Evolutionary conservation across 2,797 vertebrate species (phyloP), one percentile per base, ranked within the genome.

Genomic region (Smutsia gigantea): DNA sequence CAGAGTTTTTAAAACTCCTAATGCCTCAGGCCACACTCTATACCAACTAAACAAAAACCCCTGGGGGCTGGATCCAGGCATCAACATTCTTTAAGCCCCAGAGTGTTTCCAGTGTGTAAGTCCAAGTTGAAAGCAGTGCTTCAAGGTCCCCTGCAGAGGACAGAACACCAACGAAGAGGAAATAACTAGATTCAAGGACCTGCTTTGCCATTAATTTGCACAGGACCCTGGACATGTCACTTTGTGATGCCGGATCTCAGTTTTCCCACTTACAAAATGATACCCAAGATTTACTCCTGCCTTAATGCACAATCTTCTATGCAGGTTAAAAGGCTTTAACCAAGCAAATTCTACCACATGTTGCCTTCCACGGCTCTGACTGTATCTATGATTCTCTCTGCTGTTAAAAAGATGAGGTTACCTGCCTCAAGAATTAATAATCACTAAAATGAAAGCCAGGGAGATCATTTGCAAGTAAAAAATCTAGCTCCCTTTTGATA

Each of bases 401-500:
- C 63, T 51, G 4, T 49, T 91, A 53, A 55, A 63, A 90, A 72
- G 64, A 77, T 5, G 19, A 0, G 5, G 46, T 87, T 49, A 11
- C 7, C 39, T 72, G 37, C 55, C 49, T 84, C 42, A 18, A 42
- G 7, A 31, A 88, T 66, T 31, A 90, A 87, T 78, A 64, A 34
- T 78, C n/a, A 77, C 34, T 49, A 79, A 96, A 66, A 77, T 17
- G 37, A 95, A 95, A 85, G 57, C 31, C 11, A 86, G 72, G 5
- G 29, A 84, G 29, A 63, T 51, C 29, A 84, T 84, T 93, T 90
- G 21, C 34, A 86, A 82, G 14, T 37, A 71, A n/a, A 89, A 53
- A 68, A 19, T 71, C 72, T 77, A 81, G 61, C 17, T 87, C 34
- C n/a, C 63, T 63, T 42, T 75, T 55, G 46, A 66, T 64, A 89